Evolutionary conservation across 2,113 vertebrate species (phyloP).

Genomic region (Prunella himalayana): DNA sequence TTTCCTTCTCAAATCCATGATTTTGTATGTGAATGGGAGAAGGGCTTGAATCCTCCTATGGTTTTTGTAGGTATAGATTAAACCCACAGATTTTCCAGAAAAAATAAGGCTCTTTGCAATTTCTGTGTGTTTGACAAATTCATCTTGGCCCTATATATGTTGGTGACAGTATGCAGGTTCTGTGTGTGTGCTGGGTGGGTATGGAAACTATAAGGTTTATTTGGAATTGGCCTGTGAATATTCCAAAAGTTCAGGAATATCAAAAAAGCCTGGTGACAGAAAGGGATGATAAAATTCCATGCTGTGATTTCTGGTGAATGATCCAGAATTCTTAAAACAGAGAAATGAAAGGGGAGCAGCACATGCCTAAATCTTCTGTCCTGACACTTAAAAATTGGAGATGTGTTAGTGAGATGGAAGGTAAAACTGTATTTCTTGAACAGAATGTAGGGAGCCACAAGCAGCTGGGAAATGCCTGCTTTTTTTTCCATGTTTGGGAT

Average conservation of each 20-base stretch:
- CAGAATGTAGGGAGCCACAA: not conserved
- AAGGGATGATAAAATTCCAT: rapidly evolving
- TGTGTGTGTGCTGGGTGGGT: not conserved
- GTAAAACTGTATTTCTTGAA: not conserved
- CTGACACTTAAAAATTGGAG: not conserved
- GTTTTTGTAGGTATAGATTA: not conserved
- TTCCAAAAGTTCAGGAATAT: not conserved
- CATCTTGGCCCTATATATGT: rapidly evolving
- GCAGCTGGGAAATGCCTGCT: not conserved
- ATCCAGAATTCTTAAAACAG: rapidly evolving
- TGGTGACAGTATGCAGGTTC: not conserved
- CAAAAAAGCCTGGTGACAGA: not conserved
- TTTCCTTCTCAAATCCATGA: not conserved
- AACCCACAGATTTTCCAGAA: not conserved
- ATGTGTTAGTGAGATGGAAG: not conserved
- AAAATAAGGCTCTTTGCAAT: rapidly evolving
- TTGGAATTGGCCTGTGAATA: not conserved
- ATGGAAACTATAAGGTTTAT: not conserved
- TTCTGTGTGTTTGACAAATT: not conserved
- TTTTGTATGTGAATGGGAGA: not conserved
- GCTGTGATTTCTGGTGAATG: not conserved
- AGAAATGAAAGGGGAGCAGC: not conserved
- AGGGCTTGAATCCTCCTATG: not conserved
- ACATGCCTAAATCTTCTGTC: not conserved
- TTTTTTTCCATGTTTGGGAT: not conserved